phyloP scores from a whole-genome alignment of 2,113 vertebrate species.

The Sialia sialis region DNA sequence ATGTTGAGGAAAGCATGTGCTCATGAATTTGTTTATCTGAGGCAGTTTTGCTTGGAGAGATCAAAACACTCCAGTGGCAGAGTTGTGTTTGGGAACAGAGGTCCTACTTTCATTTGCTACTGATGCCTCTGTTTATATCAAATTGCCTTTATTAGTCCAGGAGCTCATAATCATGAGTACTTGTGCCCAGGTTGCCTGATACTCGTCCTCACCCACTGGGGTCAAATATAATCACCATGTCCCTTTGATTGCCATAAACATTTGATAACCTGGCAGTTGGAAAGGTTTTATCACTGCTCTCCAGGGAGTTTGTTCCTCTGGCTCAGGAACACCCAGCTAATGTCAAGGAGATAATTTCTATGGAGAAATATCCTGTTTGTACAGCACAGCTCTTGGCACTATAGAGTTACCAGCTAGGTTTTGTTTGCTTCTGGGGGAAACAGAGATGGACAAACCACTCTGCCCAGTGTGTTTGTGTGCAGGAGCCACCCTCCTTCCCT shows the following conservation, averaged over 20 bases:
- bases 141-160: background rate
- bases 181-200: background rate
- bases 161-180: background rate
- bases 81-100: background rate
- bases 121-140: background rate
- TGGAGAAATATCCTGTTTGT: conserved; percentile 13
- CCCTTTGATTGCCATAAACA: conserved; percentile 9
- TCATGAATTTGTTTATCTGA: background rate
- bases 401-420: background rate
- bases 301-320: background rate
- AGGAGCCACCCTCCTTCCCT: background rate
- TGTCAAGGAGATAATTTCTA: conserved; percentile 33
- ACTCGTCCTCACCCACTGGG: background rate
- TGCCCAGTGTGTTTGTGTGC: background rate
- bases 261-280: background rate
- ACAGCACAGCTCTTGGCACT: background rate
- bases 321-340: background rate
- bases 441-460: background rate
- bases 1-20: background rate
- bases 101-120: background rate
- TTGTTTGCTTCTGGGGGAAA: background rate
- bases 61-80: background rate
- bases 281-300: conserved; percentile 14
- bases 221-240: background rate
- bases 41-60: background rate